Conservation (phyloP, 2,797 vertebrate species). For the Sparidentex hasta region DNA sequence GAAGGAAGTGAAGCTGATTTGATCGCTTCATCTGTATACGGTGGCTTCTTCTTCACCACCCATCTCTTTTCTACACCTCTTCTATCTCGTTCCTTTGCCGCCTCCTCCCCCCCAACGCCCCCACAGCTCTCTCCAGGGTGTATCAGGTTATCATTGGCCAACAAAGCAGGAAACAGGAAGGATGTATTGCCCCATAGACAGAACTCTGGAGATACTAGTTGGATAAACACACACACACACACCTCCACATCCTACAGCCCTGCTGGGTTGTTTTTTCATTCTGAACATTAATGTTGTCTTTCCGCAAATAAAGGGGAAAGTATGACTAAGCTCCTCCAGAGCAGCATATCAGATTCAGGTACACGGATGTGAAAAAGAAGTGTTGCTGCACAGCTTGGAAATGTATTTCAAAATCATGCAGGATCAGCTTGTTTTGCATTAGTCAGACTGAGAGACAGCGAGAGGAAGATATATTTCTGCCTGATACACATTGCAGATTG, state of each 20-base stretch:
- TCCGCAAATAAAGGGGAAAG: neutral
- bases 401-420: neutral
- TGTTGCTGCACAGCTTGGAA: too few relatives aligned
- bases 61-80: constrained; percentile 18
- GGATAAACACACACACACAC: constrained; percentile 43
- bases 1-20: constrained; percentile 20
- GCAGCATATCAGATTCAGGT: constrained; percentile 13
- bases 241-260: constrained; percentile 2
- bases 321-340: neutral
- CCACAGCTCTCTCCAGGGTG: constrained; percentile 66
- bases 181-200: constrained; percentile 63
- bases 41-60: neutral
- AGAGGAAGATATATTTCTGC: neutral
- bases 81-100: constrained; percentile 27
- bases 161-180: constrained; percentile 78
- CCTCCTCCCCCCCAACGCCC: constrained; percentile 14
- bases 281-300: constrained; percentile 7
- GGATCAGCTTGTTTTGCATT: neutral
- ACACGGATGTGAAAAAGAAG: too few relatives aligned
- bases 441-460: neutral
- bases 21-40: constrained; percentile 9
- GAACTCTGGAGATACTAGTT: constrained; percentile 52
- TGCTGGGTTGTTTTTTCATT: neutral
- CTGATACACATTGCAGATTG: neutral
- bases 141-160: constrained; percentile 78